phyloP scores from a whole-genome alignment of 2,113 vertebrate genomes.

The Columba livia region DNA sequence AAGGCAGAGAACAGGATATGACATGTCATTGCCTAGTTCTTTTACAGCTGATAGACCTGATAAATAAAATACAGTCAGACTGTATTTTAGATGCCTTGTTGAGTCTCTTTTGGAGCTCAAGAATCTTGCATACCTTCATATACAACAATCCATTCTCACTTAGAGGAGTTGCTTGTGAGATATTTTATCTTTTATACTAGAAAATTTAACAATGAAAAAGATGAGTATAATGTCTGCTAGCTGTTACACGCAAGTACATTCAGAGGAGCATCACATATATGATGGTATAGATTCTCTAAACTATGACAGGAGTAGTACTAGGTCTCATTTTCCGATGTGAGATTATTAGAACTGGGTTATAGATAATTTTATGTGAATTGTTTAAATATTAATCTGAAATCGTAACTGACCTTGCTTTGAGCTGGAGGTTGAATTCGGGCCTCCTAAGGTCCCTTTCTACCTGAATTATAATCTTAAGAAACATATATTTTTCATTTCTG shows the following conservation, averaged over 20 bases:
- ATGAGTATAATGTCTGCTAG: not conserved
- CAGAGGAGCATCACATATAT: not conserved
- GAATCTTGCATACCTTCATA: not conserved
- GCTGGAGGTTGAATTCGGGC: not conserved
- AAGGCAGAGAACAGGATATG: not conserved
- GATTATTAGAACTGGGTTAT: not conserved
- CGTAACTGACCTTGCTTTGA: not conserved
- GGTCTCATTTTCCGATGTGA: not conserved
- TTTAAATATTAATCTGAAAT: not conserved
- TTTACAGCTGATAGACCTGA: not conserved
- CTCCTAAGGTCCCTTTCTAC: not conserved
- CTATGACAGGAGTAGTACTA: not conserved
- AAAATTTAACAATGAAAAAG: not conserved
- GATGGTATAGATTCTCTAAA: not conserved
- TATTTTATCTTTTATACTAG: not conserved
- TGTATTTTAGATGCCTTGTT: not conserved
- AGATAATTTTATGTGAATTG: not conserved
- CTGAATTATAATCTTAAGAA: not conserved
- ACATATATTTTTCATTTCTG: not conserved
- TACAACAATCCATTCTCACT: not conserved
- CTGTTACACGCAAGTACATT: fast-evolving
- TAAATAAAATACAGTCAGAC: not conserved
- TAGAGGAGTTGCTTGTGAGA: not conserved
- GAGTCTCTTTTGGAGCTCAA: not conserved
- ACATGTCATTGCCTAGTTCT: not conserved